Evolutionary conservation across 2,797 vertebrate species (phyloP).

Genomic region (Sebastes steindachneri): DNA sequence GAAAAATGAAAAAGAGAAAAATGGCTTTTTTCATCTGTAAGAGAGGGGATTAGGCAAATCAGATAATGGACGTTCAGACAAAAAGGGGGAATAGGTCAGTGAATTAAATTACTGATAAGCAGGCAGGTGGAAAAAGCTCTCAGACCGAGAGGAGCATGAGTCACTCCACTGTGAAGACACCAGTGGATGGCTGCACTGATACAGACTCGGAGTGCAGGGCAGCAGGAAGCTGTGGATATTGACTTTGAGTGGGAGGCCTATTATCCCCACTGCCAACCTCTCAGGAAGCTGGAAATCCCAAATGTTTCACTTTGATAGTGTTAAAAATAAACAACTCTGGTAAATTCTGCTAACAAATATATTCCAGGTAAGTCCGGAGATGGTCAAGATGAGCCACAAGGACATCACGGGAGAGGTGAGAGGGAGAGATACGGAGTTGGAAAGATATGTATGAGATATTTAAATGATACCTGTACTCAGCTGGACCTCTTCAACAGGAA

Average conservation of each 20-base stretch:
- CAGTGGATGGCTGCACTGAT: constrained; percentile 26
- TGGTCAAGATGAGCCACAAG: not conserved
- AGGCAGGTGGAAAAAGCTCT: constrained; percentile 49
- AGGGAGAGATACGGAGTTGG: not conserved
- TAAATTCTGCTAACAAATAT: not conserved
- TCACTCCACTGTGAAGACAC: constrained; percentile 38
- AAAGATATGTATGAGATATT: not conserved
- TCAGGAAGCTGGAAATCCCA: constrained; percentile 31
- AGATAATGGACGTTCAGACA: constrained; percentile 55
- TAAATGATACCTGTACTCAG: not conserved
- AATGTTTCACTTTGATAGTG: constrained; percentile 15
- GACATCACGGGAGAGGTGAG: not conserved
- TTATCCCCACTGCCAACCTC: constrained; percentile 35
- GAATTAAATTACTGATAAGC: constrained; percentile 59
- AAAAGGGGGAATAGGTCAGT: constrained; percentile 53
- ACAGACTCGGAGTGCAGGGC: constrained; percentile 8
- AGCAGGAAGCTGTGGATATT: constrained; percentile 15
- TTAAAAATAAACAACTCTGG: constrained; percentile 6
- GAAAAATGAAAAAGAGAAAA: constrained; percentile 39
- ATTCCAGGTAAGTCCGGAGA: not conserved
- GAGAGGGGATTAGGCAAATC: constrained; percentile 52
- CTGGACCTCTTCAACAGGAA: not conserved
- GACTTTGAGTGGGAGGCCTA: constrained; percentile 48
- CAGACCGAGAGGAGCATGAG: constrained; percentile 41
- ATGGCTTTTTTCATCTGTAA: constrained; percentile 43